Evolutionary conservation across 2,797 vertebrate genomes (phyloP).

Genomic region (Enteromius thamalakanensis): DNA sequence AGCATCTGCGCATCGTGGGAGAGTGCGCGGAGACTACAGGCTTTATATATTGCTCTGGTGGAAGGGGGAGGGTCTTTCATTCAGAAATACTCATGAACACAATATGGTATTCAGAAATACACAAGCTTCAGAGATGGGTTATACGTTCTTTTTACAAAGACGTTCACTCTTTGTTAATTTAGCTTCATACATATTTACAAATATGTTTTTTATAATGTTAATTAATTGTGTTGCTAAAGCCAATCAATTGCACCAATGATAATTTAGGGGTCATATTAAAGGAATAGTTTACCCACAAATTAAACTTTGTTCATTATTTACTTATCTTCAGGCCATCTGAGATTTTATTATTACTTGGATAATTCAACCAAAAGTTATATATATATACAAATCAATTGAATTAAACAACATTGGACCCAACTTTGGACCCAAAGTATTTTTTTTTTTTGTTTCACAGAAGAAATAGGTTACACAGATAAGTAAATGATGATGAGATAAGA

Average conservation of each 20-base stretch:
- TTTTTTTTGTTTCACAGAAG: neutral
- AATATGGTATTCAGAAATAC: neutral
- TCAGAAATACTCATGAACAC: conserved; percentile 9
- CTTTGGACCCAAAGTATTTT: too few relatives aligned
- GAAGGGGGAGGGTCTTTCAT: conserved; percentile 67
- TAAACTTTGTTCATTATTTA: neutral
- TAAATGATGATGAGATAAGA: neutral
- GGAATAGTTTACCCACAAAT: neutral
- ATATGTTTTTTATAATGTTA: neutral
- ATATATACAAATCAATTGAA: neutral
- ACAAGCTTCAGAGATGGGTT: neutral
- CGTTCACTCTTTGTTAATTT: neutral
- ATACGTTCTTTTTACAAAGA: neutral
- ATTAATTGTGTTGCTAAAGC: neutral
- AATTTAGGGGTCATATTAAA: neutral
- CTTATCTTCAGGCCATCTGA: neutral
- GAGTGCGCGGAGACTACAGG: conserved; percentile 19
- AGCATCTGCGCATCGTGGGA: neutral
- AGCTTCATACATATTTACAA: neutral
- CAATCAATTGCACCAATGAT: neutral
- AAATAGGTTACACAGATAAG: neutral
- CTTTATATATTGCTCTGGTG: conserved; percentile 53
- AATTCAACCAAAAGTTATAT: neutral
- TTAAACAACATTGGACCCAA: neutral
- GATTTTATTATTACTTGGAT: neutral